phyloP scores from a whole-genome alignment of 2,888 invertebrate species.

The Hydrotaea diabolus region DNA sequence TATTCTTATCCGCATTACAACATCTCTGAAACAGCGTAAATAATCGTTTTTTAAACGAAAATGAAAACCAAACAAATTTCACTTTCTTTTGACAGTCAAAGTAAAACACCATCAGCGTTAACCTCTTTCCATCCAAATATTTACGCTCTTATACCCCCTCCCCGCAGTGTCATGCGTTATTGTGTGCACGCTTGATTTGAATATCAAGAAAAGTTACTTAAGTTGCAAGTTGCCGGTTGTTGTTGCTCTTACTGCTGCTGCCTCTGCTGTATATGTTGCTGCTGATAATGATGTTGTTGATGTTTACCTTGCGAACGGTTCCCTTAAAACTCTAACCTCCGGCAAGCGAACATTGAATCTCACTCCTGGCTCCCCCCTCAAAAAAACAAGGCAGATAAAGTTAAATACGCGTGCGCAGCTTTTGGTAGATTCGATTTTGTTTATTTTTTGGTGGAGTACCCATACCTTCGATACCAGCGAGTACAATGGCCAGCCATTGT shows the following conservation, averaged over 20 bases:
- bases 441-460: neutral
- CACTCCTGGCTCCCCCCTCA: no score
- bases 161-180: neutral
- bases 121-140: constrained; percentile 11
- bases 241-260: constrained; percentile 1
- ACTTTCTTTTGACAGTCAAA: constrained; percentile 45
- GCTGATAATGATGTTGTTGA: constrained; percentile 28
- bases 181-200: constrained; percentile 28
- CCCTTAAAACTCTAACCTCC: constrained; percentile 13
- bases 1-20: constrained; percentile 42
- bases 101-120: constrained; percentile 17
- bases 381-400: neutral
- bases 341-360: neutral
- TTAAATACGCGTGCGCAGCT: neutral
- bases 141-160: neutral
- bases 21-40: constrained; percentile 27
- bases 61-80: constrained; percentile 43
- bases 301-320: constrained; percentile 22
- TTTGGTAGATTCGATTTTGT: neutral
- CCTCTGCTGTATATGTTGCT: neutral
- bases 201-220: constrained; percentile 35
- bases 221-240: constrained; percentile 31
- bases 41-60: constrained; percentile 34
- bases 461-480: no score
- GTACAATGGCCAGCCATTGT: constrained; percentile 36